A percentile compares a stretch with the other conserved stretches of the same genome.
These are phyloP conservation scores for Cephus runcator DNA, from an alignment of 2,888 invertebrate species.

Conservation along the genomic window DNA sequence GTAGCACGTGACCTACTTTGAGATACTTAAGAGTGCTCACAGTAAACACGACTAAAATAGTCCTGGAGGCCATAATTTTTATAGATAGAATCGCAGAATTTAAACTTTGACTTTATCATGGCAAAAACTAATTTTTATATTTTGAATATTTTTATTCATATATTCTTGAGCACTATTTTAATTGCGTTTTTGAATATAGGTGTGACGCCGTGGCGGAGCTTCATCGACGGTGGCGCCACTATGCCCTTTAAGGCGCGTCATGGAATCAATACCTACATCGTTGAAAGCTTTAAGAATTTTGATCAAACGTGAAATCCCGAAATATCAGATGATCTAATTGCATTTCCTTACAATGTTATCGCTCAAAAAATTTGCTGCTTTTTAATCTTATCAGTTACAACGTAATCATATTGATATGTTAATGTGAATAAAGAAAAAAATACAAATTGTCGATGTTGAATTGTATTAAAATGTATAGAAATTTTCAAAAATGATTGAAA, in stretches of 20 bases:
- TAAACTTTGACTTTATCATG: background rate
- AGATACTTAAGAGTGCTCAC: background rate
- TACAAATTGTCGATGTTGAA: background rate
- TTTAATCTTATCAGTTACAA: background rate
- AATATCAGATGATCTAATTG: background rate
- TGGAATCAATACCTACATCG: background rate
- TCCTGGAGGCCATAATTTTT: background rate
- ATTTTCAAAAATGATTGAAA: background rate
- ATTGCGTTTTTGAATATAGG: background rate
- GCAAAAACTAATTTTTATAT: background rate
- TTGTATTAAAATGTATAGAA: no score
- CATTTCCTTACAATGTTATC: background rate
- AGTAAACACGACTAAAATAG: background rate
- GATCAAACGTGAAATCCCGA: background rate
- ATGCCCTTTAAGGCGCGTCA: background rate
- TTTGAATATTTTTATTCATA: background rate
- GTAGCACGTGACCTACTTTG: slow-evolving; percentile 40
- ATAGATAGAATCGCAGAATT: background rate
- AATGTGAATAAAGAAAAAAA: background rate
- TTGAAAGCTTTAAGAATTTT: background rate
- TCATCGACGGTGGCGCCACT: background rate
- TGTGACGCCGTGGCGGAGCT: background rate
- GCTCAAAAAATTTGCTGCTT: background rate
- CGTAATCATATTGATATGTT: background rate
- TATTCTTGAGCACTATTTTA: background rate